These are phyloP conservation scores for Coelogynopora nodosa DNA, from an alignment of 2,888 invertebrate genomes.

Conservation along the genomic window DNA sequence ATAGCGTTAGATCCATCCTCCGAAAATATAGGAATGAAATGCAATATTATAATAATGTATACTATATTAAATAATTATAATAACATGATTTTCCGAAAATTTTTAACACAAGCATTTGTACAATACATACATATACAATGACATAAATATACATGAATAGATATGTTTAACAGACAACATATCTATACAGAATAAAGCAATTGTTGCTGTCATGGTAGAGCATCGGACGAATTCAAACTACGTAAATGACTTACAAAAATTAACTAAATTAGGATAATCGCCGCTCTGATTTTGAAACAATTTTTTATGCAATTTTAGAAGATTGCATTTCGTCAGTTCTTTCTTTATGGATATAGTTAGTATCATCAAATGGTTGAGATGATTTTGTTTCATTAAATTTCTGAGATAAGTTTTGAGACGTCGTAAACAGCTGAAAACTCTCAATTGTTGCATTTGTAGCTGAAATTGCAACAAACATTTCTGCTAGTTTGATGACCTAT, in stretches of 20 bases:
- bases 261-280: background rate
- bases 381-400: background rate
- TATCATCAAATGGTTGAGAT: background rate
- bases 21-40: background rate
- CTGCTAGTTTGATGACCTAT: constrained; percentile 21
- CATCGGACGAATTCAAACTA: too few species aligned
- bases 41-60: background rate
- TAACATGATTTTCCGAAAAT: background rate
- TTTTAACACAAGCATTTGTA: too few species aligned
- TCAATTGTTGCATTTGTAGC: background rate
- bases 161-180: too few species aligned
- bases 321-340: background rate
- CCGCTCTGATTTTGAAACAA: background rate
- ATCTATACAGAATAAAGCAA: too few species aligned
- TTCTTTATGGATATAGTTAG: background rate
- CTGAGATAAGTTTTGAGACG: background rate
- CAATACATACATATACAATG: too few species aligned
- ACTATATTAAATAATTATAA: background rate
- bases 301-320: background rate
- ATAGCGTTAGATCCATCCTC: background rate
- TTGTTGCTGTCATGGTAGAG: too few species aligned
- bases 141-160: too few species aligned
- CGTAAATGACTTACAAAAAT: constrained; percentile 9
- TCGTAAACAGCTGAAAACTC: background rate
- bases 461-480: background rate